phyloP scores from a whole-genome alignment of 1,140 invertebrate species.

The Lasioglossum baleicum region DNA sequence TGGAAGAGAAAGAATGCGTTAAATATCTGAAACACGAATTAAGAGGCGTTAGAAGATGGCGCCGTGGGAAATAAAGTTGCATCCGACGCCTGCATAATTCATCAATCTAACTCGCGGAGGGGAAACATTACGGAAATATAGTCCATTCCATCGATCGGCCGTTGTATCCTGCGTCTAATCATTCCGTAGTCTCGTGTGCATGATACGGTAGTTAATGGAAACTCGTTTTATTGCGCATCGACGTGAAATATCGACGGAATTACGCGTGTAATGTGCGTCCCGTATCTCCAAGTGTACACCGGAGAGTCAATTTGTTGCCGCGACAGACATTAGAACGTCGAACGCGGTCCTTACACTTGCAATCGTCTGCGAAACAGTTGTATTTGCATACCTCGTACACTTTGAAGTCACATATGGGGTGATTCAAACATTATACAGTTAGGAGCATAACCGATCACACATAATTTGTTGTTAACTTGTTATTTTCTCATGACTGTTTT shows the following conservation, averaged over 20 bases:
- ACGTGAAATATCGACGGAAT: constrained; percentile 44
- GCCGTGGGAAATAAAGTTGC: neutral
- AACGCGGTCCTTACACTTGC: neutral
- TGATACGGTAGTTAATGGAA: constrained; percentile 29
- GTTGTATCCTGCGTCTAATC: constrained; percentile 29
- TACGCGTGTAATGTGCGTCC: constrained; percentile 28
- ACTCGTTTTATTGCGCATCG: constrained; percentile 44
- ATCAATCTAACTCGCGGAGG: neutral
- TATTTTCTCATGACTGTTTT: too few relatives aligned
- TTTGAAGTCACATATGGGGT: too few relatives aligned
- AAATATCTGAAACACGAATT: neutral
- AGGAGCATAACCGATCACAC: too few relatives aligned
- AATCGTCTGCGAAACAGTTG: neutral
- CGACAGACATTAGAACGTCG: constrained; percentile 30
- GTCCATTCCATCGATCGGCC: constrained; percentile 12
- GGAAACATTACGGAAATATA: constrained; percentile 25
- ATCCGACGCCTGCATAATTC: constrained; percentile 1
- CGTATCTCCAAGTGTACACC: constrained; percentile 16
- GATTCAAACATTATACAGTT: too few relatives aligned
- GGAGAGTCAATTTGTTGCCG: constrained; percentile 36
- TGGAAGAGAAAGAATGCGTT: neutral
- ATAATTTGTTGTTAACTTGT: too few relatives aligned
- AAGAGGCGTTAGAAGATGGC: neutral
- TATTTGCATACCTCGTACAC: neutral
- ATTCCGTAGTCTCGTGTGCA: constrained; percentile 9